A percentile compares a stretch with the other conserved stretches of the same genome.
phyloP scores from a whole-genome alignment of 2,113 vertebrate species.

The Microtus ochrogaster region DNA sequence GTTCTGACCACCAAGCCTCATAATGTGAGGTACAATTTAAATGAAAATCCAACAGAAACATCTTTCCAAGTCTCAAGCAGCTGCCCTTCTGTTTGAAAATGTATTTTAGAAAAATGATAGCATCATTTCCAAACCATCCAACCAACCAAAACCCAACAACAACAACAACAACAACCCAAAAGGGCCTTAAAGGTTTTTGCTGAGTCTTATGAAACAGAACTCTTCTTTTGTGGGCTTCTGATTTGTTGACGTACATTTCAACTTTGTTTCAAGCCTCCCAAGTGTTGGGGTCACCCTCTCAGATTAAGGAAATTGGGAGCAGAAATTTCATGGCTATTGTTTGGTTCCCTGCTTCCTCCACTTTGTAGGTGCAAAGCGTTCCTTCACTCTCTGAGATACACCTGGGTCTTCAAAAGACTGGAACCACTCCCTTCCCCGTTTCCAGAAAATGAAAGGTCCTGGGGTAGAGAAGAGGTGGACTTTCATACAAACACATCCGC shows the following conservation, averaged over 20 bases:
- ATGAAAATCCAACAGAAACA: slow-evolving; percentile 23
- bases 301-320: slow-evolving; percentile 58
- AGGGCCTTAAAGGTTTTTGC: not conserved
- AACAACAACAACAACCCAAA: not conserved
- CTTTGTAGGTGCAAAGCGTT: slow-evolving; percentile 61
- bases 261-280: slow-evolving; percentile 19
- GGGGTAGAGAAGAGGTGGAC: slow-evolving; percentile 17
- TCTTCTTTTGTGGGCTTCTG: slow-evolving; percentile 30
- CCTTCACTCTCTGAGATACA: slow-evolving; percentile 54
- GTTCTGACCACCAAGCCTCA: not conserved
- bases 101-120: not conserved
- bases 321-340: not conserved
- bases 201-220: slow-evolving; percentile 31
- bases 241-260: slow-evolving; percentile 44
- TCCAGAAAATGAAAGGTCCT: slow-evolving; percentile 69
- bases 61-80: slow-evolving; percentile 10
- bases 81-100: not conserved
- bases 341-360: not conserved
- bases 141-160: not conserved
- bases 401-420: slow-evolving; percentile 27
- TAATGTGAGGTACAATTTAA: slow-evolving; percentile 4
- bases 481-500: not conserved
- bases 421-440: not conserved
- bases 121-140: not conserved
- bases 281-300: slow-evolving; percentile 8